Evolutionary conservation across 1,140 invertebrate genomes (phyloP).

Genomic region (Lepeophtheirus salmonis): DNA sequence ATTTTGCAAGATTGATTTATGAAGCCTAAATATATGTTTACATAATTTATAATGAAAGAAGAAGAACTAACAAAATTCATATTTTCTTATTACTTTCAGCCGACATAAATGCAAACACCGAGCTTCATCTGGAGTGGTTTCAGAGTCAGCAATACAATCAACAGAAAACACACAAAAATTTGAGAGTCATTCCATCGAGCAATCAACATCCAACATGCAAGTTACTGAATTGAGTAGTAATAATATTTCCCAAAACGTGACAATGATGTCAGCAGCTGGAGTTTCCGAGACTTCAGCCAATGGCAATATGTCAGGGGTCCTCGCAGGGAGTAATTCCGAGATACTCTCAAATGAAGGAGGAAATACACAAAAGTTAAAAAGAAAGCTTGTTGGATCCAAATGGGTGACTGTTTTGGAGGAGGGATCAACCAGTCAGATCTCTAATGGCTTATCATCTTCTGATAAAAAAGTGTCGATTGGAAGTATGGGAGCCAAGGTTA

Average conservation of each 20-base stretch:
- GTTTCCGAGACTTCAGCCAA: not conserved
- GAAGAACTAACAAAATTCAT: no score
- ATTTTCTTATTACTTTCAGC: not conserved
- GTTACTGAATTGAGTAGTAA: not conserved
- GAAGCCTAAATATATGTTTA: no score
- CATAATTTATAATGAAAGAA: no score
- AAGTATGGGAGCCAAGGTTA: not conserved
- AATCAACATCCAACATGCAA: not conserved
- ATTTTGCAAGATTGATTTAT: no score
- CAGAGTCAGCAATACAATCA: not conserved
- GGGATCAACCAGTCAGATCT: no score
- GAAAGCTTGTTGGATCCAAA: not conserved
- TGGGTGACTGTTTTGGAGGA: not conserved
- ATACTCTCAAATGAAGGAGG: not conserved
- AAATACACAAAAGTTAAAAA: no score
- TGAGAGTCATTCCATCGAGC: not conserved
- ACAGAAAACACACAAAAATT: not conserved
- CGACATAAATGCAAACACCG: not conserved
- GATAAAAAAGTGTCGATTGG: not conserved
- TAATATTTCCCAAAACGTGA: not conserved
- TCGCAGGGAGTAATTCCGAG: not conserved
- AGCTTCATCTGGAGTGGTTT: not conserved
- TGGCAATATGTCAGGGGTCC: not conserved
- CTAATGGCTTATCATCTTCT: no score
- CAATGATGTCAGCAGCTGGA: no score